These are phyloP conservation scores for Teleogryllus occipitalis DNA, from an alignment of 1,140 invertebrate species.

Conservation along the genomic window DNA sequence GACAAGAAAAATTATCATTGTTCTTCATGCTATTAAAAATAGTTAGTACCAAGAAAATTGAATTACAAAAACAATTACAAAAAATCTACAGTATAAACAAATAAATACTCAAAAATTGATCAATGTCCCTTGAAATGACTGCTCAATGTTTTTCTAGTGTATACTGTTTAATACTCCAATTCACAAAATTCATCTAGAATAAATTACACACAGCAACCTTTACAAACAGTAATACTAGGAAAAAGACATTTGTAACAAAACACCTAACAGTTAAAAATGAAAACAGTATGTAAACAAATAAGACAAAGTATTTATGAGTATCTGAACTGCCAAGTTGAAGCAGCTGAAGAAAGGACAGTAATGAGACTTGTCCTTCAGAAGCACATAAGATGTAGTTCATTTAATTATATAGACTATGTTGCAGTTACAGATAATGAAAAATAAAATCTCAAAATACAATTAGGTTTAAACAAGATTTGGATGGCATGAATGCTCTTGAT, in stretches of 20 bases:
- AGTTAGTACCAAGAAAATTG: background rate
- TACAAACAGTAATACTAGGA: too few species aligned
- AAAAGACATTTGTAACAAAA: too few species aligned
- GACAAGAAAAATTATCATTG: background rate
- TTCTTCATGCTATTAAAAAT: too few species aligned
- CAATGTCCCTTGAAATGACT: background rate
- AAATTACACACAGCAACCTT: background rate
- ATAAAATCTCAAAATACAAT: background rate
- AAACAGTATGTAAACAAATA: too few species aligned
- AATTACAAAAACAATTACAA: background rate
- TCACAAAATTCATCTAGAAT: background rate
- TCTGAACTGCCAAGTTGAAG: too few species aligned
- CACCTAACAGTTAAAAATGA: too few species aligned
- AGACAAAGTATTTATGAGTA: too few species aligned
- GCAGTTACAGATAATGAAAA: background rate
- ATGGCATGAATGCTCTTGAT: background rate
- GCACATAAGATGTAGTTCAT: background rate
- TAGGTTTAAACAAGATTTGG: background rate
- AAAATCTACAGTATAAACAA: background rate
- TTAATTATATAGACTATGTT: background rate
- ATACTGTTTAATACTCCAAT: background rate
- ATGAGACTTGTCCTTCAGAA: background rate
- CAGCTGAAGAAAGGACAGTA: too few species aligned
- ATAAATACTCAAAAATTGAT: background rate
- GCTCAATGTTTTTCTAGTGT: background rate